These are phyloP conservation scores for Crenichthys baileyi DNA, from an alignment of 2,797 vertebrate genomes.

Conservation along the genomic window DNA sequence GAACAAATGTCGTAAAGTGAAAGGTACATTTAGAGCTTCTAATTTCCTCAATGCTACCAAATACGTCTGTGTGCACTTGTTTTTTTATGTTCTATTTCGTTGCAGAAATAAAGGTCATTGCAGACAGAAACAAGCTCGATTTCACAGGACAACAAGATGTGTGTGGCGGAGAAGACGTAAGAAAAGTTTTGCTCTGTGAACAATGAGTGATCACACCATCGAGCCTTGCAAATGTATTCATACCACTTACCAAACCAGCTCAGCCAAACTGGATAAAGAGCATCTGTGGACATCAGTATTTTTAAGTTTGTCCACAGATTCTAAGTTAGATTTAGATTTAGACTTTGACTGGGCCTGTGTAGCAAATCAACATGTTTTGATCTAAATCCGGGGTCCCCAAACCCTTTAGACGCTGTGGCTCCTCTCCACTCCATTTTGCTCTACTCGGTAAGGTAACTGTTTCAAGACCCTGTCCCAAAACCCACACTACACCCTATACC, in stretches of 20 bases:
- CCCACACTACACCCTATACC: too few relatives aligned
- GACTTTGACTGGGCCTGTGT: too few relatives aligned
- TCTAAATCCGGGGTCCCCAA: too few relatives aligned
- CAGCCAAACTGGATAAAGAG: too few relatives aligned
- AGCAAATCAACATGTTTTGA: too few relatives aligned
- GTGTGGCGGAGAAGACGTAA: not conserved
- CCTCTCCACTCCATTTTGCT: too few relatives aligned
- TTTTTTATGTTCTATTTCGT: not conserved
- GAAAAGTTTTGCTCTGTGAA: not conserved
- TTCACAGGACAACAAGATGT: not conserved
- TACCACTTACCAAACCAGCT: not conserved
- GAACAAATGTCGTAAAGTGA: not conserved
- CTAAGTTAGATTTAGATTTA: too few relatives aligned
- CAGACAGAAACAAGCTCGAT: not conserved
- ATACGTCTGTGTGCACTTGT: not conserved
- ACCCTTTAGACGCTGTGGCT: too few relatives aligned
- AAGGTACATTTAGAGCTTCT: not conserved
- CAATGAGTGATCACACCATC: not conserved
- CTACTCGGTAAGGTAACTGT: too few relatives aligned
- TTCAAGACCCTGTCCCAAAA: too few relatives aligned
- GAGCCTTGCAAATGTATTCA: not conserved
- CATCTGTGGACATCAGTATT: not conserved
- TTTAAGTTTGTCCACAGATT: not conserved
- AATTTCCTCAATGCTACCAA: too few relatives aligned
- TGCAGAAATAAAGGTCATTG: not conserved